Base-by-base conservation (phyloP, 2,888 invertebrate genomes). In the Acronicta alni region DNA sequence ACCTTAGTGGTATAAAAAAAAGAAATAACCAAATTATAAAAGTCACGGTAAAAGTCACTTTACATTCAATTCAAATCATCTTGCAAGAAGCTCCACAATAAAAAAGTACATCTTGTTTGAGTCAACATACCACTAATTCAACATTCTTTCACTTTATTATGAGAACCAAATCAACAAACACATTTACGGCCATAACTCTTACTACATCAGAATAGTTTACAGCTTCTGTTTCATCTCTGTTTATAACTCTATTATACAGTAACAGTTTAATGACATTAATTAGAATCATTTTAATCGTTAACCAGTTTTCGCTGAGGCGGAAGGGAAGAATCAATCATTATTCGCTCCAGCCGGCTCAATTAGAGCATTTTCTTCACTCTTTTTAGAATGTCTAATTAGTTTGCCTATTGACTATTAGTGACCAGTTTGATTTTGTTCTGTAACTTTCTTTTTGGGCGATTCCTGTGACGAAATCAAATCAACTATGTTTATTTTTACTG, bases 281-380 rank as follows among this genome's bases (percentile, higher is more conserved):
- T 88, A 86, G 83, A 82, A 70, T 79, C 81, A 81, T 86, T 87
- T 81, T 84, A 85, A 87, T 89, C 88, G 87, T 90, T 91, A 90
- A 91, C 89, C 91, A 78, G 89, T 89, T 91, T 89, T 70, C 65
- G 18, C 54, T 57, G 43, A 60, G 49, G 68, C 77, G 77, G 75
- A 78, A 80, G 78, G 72, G 73, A 59, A 67, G 70, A 73, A 67
- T 67, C 63, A 63, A 67, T 77, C 62, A 75, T 77, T 77, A 75
- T 77, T 72, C 75, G 65, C 62, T 69, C 57, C 46, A 57, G 57
- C 43, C 52, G 59, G 71, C 58, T 74, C 64, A 49, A 67, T 67
- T 68, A 16, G 38, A 57, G 60, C 23, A 66, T 67, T 57, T 59
- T 57, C 55, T 53, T 57, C 57, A 66, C 49, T 65, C 32, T 55